Conservation (phyloP, 2,888 invertebrate genomes). For the Nomada ferruginata region DNA sequence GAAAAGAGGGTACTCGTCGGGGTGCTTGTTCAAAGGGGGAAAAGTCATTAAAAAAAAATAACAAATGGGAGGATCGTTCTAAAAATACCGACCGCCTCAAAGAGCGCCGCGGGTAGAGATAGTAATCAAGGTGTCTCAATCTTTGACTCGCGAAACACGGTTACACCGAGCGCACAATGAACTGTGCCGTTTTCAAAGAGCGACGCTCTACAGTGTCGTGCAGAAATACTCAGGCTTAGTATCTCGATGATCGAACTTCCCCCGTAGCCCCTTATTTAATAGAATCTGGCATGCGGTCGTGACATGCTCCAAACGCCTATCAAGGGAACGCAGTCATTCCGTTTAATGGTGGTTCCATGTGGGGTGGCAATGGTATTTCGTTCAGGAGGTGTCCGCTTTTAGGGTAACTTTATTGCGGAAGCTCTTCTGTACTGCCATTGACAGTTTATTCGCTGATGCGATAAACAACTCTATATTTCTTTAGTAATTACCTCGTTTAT, state of each 20-base stretch:
- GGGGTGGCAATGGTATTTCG: too few species aligned
- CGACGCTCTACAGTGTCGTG: not conserved
- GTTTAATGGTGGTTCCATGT: not conserved
- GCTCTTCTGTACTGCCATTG: too few species aligned
- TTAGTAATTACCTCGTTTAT: too few species aligned
- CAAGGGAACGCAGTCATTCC: not conserved
- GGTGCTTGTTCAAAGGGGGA: slow-evolving; percentile 52
- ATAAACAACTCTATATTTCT: too few species aligned
- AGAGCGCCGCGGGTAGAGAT: slow-evolving; percentile 26
- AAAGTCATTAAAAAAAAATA: slow-evolving; percentile 52
- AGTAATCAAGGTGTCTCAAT: slow-evolving; percentile 53
- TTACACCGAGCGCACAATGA: slow-evolving; percentile 10
- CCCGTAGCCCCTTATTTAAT: slow-evolving; percentile 47
- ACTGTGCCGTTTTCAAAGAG: not conserved
- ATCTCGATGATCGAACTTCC: slow-evolving; percentile 65
- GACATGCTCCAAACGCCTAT: slow-evolving; percentile 2
- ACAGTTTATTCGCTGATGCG: too few species aligned
- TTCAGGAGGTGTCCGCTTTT: too few species aligned
- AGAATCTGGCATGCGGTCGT: slow-evolving; percentile 9
- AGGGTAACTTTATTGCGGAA: too few species aligned
- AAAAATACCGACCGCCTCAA: slow-evolving; percentile 53
- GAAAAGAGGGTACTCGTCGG: slow-evolving; percentile 26
- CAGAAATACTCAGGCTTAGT: slow-evolving; percentile 50
- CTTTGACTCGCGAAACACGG: slow-evolving; percentile 45
- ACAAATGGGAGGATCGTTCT: slow-evolving; percentile 34